phyloP scores from a whole-genome alignment of 2,113 vertebrate genomes.

The Macroglossus sobrinus region DNA sequence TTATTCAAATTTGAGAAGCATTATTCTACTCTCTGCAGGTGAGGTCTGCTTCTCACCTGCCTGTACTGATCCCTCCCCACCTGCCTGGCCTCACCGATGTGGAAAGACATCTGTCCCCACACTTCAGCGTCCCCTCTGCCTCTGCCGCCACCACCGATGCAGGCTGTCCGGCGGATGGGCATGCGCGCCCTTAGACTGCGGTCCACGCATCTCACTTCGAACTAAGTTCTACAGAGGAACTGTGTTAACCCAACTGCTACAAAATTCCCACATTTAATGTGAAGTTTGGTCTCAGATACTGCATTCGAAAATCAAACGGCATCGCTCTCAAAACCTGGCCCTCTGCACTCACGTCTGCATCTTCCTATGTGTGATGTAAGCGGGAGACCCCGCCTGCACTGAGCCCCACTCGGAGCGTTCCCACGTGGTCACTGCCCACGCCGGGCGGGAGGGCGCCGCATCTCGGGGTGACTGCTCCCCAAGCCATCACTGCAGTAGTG shows the following conservation, averaged over 20 bases:
- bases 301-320: background rate
- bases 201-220: background rate
- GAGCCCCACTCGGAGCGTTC: background rate
- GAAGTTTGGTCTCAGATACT: background rate
- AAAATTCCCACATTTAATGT: background rate
- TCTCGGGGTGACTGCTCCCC: background rate
- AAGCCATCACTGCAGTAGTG: background rate
- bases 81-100: background rate
- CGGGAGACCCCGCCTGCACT: background rate
- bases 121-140: background rate
- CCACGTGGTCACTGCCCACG: background rate
- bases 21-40: background rate
- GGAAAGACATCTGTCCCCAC: background rate
- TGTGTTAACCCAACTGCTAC: background rate
- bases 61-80: background rate
- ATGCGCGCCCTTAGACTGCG: too few relatives aligned
- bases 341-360: background rate
- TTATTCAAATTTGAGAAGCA: background rate
- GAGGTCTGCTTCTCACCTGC: background rate
- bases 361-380: background rate
- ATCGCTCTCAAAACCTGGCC: background rate
- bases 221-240: background rate
- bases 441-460: too few relatives aligned
- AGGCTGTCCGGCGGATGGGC: background rate
- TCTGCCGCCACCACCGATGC: background rate